A percentile compares a stretch with the other conserved stretches of the same genome.
Conservation (phyloP, 2,888 invertebrate genomes). For the Meghimatium bilineatum region DNA sequence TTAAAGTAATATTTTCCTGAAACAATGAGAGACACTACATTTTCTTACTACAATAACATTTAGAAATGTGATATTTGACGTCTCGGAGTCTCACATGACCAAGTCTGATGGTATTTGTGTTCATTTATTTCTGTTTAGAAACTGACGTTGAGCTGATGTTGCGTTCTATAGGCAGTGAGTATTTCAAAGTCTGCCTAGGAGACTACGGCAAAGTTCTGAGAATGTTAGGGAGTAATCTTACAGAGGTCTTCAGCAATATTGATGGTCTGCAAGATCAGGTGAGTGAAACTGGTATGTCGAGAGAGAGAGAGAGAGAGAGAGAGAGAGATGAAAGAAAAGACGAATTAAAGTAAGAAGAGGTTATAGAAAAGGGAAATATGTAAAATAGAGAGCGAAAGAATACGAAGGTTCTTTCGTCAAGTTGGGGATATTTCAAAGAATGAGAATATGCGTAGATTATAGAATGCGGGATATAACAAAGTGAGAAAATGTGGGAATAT, state of each 20-base stretch:
- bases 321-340: too few species aligned
- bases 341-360: too few species aligned
- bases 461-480: too few species aligned
- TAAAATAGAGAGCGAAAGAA: too few species aligned
- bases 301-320: too few species aligned
- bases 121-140: slow-evolving; percentile 30
- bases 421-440: background rate
- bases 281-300: slow-evolving; percentile 30
- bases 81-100: too few species aligned
- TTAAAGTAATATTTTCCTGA: too few species aligned
- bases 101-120: too few species aligned
- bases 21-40: too few species aligned
- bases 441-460: background rate
- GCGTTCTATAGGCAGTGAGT: slow-evolving; percentile 94
- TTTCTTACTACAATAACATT: too few species aligned
- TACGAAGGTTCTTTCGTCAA: background rate
- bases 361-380: too few species aligned
- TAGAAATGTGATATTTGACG: too few species aligned
- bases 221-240: slow-evolving; percentile 93
- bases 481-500: background rate
- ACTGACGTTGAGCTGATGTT: slow-evolving; percentile 83
- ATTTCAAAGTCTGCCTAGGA: slow-evolving; percentile 96
- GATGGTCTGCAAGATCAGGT: slow-evolving; percentile 97
- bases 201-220: slow-evolving; percentile 96
- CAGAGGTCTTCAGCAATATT: slow-evolving; percentile 95